phyloP scores from a whole-genome alignment of 2,888 invertebrate genomes.

The Mythimna impura region DNA sequence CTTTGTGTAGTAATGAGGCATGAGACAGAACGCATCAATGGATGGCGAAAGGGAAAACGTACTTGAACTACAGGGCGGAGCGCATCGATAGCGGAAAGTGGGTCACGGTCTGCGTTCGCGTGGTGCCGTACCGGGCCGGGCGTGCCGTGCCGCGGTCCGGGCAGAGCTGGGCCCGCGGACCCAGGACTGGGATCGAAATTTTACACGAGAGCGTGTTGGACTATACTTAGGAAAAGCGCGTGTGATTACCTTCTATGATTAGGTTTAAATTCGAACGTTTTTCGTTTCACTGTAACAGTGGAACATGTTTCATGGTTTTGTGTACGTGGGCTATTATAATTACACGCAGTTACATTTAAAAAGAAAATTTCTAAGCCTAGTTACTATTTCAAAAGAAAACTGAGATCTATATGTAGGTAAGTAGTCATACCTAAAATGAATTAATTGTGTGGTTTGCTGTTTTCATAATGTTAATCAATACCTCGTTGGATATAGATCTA shows the following conservation, averaged over 20 bases:
- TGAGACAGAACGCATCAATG: constrained; percentile 73
- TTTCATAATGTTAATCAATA: background rate
- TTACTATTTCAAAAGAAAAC: constrained; percentile 1
- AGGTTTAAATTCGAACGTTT: constrained; percentile 11
- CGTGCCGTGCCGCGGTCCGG: constrained; percentile 19
- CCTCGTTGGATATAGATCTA: background rate
- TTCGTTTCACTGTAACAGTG: constrained; percentile 1
- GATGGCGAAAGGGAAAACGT: constrained; percentile 79
- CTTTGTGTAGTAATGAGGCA: constrained; percentile 53
- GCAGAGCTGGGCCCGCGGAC: constrained; percentile 48
- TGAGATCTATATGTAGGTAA: background rate
- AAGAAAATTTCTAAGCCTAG: background rate
- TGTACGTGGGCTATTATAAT: constrained; percentile 1
- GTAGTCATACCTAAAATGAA: background rate
- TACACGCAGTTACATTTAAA: background rate
- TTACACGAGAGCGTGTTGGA: constrained; percentile 43
- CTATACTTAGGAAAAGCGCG: constrained; percentile 33
- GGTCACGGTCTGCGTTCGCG: constrained; percentile 80
- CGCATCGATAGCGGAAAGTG: constrained; percentile 82
- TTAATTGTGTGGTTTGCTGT: background rate
- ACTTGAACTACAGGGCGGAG: constrained; percentile 78
- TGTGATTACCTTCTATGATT: constrained; percentile 35
- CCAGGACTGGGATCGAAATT: constrained; percentile 27
- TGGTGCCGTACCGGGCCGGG: constrained; percentile 64
- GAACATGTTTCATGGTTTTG: constrained; percentile 5